Evolutionary conservation across 2,113 vertebrate species (phyloP).

Genomic region (Micronisus gabar): DNA sequence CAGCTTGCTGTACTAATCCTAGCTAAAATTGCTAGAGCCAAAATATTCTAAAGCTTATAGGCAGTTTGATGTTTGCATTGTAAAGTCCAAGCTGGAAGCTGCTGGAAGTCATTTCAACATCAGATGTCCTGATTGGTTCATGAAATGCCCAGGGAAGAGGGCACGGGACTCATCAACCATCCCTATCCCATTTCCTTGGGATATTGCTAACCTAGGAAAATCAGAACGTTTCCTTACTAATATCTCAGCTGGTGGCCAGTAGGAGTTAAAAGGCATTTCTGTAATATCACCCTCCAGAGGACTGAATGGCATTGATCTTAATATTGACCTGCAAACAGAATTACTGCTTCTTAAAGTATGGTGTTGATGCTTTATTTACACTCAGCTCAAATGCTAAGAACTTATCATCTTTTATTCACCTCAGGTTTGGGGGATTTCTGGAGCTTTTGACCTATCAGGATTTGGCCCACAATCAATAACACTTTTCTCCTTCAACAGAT

Average conservation of each 20-base stretch:
- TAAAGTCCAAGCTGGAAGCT: not conserved
- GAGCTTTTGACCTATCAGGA: not conserved
- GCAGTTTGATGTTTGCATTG: not conserved
- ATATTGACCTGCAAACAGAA: not conserved
- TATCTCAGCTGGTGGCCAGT: not conserved
- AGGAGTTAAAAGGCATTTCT: not conserved
- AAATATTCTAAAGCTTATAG: not conserved
- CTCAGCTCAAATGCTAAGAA: not conserved
- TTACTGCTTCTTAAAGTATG: not conserved
- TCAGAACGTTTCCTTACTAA: not conserved
- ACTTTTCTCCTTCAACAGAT: constrained; percentile 68
- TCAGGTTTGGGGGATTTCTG: not conserved
- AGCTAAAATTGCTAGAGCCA: not conserved
- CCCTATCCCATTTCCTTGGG: not conserved
- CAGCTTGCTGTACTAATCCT: not conserved
- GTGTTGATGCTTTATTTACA: not conserved
- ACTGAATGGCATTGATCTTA: not conserved
- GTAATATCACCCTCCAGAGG: not conserved
- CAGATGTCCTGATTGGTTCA: not conserved
- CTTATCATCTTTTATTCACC: not conserved
- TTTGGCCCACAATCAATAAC: not conserved
- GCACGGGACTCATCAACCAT: not conserved
- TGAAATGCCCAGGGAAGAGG: not conserved
- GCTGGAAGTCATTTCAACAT: not conserved
- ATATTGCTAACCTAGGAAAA: not conserved